Evolutionary conservation across 2,888 invertebrate species (phyloP), one percentile per base, ranked within the genome.

Genomic region (Agrochola macilenta): DNA sequence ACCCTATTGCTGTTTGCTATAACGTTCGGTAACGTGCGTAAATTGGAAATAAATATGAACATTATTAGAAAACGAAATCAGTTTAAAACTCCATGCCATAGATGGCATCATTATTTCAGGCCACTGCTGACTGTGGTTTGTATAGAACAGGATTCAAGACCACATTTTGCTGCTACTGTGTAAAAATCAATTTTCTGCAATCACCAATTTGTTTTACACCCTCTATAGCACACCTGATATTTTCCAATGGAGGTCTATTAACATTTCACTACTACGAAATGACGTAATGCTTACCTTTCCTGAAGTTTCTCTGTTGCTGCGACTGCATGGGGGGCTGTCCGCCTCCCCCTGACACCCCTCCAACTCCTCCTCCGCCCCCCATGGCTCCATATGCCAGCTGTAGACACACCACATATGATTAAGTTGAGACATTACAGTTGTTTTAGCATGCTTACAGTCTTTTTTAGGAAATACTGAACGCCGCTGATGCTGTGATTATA

Each of bases 241-340:
- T 54, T 2, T 54, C 23, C 52, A 23, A 52, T 20, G 52, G 20
- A 52, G 8, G 52, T 52, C 8, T 20, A 20, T 20, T 52, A 52
- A 9, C 23, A 4, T n/a, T n/a, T 54, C 11, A 54, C 23, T 54
- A 20, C 9, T 20, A 54, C 11, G 11, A 54, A 23, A 54, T 54
- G 11, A n/a, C 23, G 26, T 49, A 12, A 49, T 23, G 4, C 66
- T 83, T 87, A 96, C 95, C 94, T 93, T 96, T 96, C 80, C 96
- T 91, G 92, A 93, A 95, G 89, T 95, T 95, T 65, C 95, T 92
- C 88, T 94, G 95, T 58, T 90, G 95, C 84, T 95, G 96, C 8
- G 93, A 83, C 2, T 92, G 96, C 82, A 97, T 90, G n/a, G 96
- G 97, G 1, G 95, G 97, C 75, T 97, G 96, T 1, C 96, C 96